These are phyloP conservation scores for silkworm (Bombyx mori) DNA, from an alignment of 1,140 invertebrate species.

Conservation along the genomic window ASM3026992v2 NC_085131.1:6968001-6968500, in stretches of 20 bases:
- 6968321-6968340: slow-evolving; percentile 56
- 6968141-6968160: slow-evolving; percentile 14
- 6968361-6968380: slow-evolving; percentile 54
- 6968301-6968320: slow-evolving; percentile 57
- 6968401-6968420: slow-evolving; percentile 48
- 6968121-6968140: slow-evolving; percentile 12
- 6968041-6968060: too few species aligned
- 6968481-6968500: slow-evolving; percentile 52
- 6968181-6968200: slow-evolving; percentile 45
- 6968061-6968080: too few species aligned
- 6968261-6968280: slow-evolving; percentile 54
- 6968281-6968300: slow-evolving; percentile 49
- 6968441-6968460: slow-evolving; percentile 32
- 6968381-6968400: slow-evolving; percentile 45
- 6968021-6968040: too few species aligned
- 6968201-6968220: slow-evolving; percentile 47
- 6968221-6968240: slow-evolving; percentile 56
- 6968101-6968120: too few species aligned
- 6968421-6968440: slow-evolving; percentile 45
- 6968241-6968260: slow-evolving; percentile 50
- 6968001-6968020: slow-evolving; percentile 8
- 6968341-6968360: slow-evolving; percentile 62
- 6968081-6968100: too few species aligned
- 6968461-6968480: slow-evolving; percentile 38
- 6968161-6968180: slow-evolving; percentile 19